Base-by-base conservation (phyloP, 2,797 vertebrate genomes). In the Ateles fusciceps region DNA sequence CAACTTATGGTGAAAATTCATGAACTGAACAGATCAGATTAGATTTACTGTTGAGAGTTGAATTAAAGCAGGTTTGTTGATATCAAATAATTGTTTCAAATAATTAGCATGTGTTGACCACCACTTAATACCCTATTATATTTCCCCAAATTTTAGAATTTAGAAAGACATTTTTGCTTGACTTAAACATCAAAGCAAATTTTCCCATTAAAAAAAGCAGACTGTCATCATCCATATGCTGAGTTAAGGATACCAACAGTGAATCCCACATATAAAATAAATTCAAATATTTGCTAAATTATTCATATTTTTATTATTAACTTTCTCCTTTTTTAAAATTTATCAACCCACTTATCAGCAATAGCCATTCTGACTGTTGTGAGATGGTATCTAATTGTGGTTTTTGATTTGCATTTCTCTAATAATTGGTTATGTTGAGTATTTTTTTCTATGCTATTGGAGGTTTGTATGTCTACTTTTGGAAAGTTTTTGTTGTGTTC, bases 81-180 rank as follows among this genome's bases (percentile, higher is more conserved):
- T 75, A 50, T 76, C 85, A 75, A 85, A 44, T 68, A 76, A 33
- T 93, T 84, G 79, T 52, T 90, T 94, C 21, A 92, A 96, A 46
- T 50, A 42, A 94, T 68, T 64, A 90, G 2, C 17, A 94, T 79
- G 9, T 79, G 7, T 26, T n/a, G 52, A 86, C 84, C 14, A 92
- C 8, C 30, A 89, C 15, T 96, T 91, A 86, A 50, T 50, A 21
- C 9, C 1, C 12, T 57, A 57, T 87, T 78, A 64, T 33, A 84
- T 92, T 89, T 30, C 22, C 22, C 83, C 50, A 92, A 5, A 83
- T 48, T 39, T 89, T 57, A 83, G 17, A 24, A 92, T 57, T 86
- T 92, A 10, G 61, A 92, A 85, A 64, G 2, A 2, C 2, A 68
- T 59, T 86, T 75, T 48, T 88, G 3, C 14, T 50, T 84, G n/a